Evolutionary conservation across 1,140 invertebrate species (phyloP).

Genomic region (Drosophila dunni): DNA sequence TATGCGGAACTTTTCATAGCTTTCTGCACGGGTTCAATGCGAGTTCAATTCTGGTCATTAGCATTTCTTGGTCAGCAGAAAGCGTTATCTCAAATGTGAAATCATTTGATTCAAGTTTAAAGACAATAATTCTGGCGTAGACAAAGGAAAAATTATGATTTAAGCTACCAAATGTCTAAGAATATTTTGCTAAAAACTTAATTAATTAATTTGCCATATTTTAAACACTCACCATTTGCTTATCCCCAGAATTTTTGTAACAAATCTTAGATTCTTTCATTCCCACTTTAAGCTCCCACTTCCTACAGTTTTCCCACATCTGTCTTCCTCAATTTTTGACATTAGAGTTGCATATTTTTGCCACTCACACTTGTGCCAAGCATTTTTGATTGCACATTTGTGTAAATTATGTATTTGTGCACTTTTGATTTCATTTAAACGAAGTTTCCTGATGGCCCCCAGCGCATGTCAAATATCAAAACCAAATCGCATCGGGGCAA

Average conservation of each 20-base stretch:
- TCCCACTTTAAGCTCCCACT: neutral
- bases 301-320: neutral
- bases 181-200: neutral
- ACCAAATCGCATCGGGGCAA: constrained; percentile 58
- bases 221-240: too few species aligned
- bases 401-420: constrained; percentile 83
- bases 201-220: too few species aligned
- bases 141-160: neutral
- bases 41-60: constrained; percentile 2
- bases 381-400: constrained; percentile 64
- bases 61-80: neutral
- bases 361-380: constrained; percentile 6
- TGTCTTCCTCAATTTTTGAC: neutral
- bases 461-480: constrained; percentile 82
- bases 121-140: neutral
- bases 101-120: neutral
- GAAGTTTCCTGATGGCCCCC: constrained; percentile 81
- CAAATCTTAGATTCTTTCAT: too few species aligned
- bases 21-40: neutral
- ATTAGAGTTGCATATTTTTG: constrained; percentile 9
- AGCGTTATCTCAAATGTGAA: neutral
- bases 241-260: too few species aligned
- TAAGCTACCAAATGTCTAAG: neutral
- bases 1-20: neutral
- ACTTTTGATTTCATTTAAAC: constrained; percentile 83